Evolutionary conservation across 2,888 invertebrate genomes (phyloP), one percentile per base, ranked within the genome.

Genomic region (Protodeltote pygarga): DNA sequence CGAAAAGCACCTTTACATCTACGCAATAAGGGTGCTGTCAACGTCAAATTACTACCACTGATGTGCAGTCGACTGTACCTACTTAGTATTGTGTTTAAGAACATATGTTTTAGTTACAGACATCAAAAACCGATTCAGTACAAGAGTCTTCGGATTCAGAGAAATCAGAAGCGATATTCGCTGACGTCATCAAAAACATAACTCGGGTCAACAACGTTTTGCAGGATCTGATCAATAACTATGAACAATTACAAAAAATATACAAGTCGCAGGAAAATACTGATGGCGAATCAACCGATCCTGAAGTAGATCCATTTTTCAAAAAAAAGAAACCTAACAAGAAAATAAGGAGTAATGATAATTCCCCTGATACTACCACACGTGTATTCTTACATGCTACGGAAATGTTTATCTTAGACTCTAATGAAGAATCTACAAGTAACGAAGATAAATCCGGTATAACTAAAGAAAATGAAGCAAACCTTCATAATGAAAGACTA

Each of bases 121-220:
- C 49, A 17, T 48, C 50, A 25, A 55, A 48, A 31, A 32, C 37
- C 13, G 31, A 54, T 8, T 15, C 23, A 27, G 25, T n/a, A 9
- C 34, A 27, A 5, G 5, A 24, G 0, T n/a, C 2, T 6, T 0
- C 31, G 19, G 25, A 57, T 1, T 42, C 46, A 23, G 25, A 23
- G 5, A 42, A 46, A 4, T 48, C 69, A 13, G 75, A 81, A 14
- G 24, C 46, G 19, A 45, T 73, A 17, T 76, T 82, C 17, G 53
- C 71, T 1, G 81, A 83, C 25, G 77, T 85, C 13, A 71, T 86
- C n/a, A 77, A 69, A 50, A 88, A 89, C 42, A 85, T 87, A 59
- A 73, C 87, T 1, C 51, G 75, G 21, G 83, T 84, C 11, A 87
- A 86, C 53, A 71, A 67, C 32, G 75, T 78, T 10, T 50, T 89